phyloP scores from a whole-genome alignment of 2,888 invertebrate species.

The Troides helena region DNA sequence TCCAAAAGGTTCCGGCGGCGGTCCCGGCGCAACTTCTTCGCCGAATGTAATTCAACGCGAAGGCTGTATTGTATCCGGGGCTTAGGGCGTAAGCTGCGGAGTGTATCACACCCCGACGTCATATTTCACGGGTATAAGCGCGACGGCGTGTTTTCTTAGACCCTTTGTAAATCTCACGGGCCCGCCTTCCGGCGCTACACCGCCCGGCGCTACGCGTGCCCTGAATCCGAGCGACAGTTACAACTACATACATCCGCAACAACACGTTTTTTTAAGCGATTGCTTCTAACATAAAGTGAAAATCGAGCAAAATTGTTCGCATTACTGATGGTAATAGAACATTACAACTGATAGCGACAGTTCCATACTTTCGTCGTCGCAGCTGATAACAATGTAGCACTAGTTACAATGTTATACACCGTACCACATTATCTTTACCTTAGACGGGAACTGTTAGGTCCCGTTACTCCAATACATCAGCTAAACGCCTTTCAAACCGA shows the following conservation, averaged over 20 bases:
- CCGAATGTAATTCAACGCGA: conserved; percentile 24
- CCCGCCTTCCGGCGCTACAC: conserved; percentile 16
- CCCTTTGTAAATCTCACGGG: conserved; percentile 28
- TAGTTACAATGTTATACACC: too few species aligned
- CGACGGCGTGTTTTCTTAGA: conserved; percentile 24
- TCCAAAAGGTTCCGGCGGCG: conserved; percentile 3
- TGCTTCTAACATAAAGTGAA: conserved; percentile 2
- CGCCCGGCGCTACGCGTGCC: conserved; percentile 17
- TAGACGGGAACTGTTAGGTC: too few species aligned
- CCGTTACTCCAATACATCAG: too few species aligned
- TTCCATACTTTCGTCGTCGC: too few species aligned
- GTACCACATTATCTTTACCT: too few species aligned
- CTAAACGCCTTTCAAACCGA: too few species aligned
- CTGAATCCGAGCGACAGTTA: conserved; percentile 12
- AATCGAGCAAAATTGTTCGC: too few species aligned
- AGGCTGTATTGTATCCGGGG: conserved; percentile 23
- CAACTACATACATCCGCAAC: conserved; percentile 6
- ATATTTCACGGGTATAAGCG: conserved; percentile 27
- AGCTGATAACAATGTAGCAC: too few species aligned
- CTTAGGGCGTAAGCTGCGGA: conserved; percentile 25
- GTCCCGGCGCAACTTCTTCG: conserved; percentile 11
- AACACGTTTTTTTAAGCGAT: conserved; percentile 11
- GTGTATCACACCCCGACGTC: conserved; percentile 29
- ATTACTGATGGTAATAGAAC: too few species aligned
- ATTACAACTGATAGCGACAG: too few species aligned